A percentile compares a stretch with the other conserved stretches of the same genome.
phyloP scores from a whole-genome alignment of 2,888 invertebrate species.

The Andrena minutula region DNA sequence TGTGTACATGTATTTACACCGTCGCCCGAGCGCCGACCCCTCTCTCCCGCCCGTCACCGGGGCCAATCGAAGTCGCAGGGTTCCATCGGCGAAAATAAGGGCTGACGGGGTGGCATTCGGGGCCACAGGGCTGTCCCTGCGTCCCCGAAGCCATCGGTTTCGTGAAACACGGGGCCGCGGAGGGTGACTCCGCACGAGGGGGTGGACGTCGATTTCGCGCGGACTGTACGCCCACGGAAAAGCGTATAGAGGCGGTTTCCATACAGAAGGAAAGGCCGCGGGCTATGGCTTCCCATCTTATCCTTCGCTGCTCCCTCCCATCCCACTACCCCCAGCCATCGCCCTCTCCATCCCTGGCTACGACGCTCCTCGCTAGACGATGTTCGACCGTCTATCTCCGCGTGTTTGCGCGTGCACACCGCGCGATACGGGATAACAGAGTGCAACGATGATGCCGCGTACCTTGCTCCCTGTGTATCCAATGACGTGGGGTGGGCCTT shows the following conservation, averaged over 20 bases:
- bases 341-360: conserved; percentile 65
- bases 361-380: conserved; percentile 41
- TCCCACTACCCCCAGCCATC: conserved; percentile 47
- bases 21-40: conserved; percentile 1
- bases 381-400: conserved; percentile 56
- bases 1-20: conserved; percentile 44
- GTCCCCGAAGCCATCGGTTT: conserved; percentile 69
- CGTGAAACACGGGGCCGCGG: conserved; percentile 55
- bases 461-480: conserved; percentile 45
- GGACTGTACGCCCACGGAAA: conserved; percentile 74
- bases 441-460: conserved; percentile 69
- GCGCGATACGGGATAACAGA: conserved; percentile 79
- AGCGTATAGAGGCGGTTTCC: conserved; percentile 54
- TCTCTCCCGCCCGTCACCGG: conserved; percentile 29
- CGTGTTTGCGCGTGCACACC: conserved; percentile 69
- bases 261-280: conserved; percentile 77
- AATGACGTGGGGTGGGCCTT: conserved; percentile 29
- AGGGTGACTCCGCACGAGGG: conserved; percentile 47
- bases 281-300: conserved; percentile 83
- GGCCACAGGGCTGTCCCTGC: conserved; percentile 42
- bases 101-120: conserved; percentile 49
- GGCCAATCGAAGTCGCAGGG: conserved; percentile 74
- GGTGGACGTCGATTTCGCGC: conserved; percentile 58
- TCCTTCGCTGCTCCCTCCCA: conserved; percentile 64
- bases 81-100: conserved; percentile 71